Base-by-base conservation (phyloP, 2,888 invertebrate genomes). In the Tipula confusa region DNA sequence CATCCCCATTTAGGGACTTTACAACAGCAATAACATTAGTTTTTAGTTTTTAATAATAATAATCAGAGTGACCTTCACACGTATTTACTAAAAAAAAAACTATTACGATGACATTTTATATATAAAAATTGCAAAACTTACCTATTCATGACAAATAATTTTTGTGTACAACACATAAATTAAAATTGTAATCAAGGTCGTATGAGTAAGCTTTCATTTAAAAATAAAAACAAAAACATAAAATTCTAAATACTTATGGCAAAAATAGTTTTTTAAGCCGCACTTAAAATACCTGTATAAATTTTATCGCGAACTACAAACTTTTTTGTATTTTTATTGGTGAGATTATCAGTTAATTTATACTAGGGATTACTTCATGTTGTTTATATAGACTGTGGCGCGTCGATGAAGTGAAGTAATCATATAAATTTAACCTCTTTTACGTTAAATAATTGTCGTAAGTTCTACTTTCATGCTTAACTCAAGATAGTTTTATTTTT, bases 1-100 rank as follows among this genome's bases (percentile, higher is more conserved):
- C 64, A 64, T 64, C 64, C 64, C 64, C 64, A 64, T 64, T 64
- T 64, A 64, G 64, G 64, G 64, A 3, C 24, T 64, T 64, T 64
- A 64, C 18, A 64, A 64, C 6, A 64, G 9, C 24, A 24, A 64
- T 9, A 64, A 24, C 64, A 64, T 64, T 64, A 18, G 9, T 9
- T n/a, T n/a, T 64, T 64, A 64, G 15, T 43, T 15, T 64, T 64
- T 64, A 64, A 64, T 64, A 48, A 64, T 64, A 64, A 24, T 64
- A 64, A 64, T 64, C 18, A 64, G 64, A 64, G 11, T 64, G 24
- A 64, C 64, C 64, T 64, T 64, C 18, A 64, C 64, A 64, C 64
- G 24, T 64, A 64, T 64, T 64, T 64, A 64, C 24, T 24, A 64
- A 6, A 43, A 15, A 9, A 64, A 64, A 64, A 64, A 64, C 64